A percentile compares a stretch with the other conserved stretches of the same genome.
Conservation (phyloP, 2,797 vertebrate genomes). For the Staurois parvus region DNA sequence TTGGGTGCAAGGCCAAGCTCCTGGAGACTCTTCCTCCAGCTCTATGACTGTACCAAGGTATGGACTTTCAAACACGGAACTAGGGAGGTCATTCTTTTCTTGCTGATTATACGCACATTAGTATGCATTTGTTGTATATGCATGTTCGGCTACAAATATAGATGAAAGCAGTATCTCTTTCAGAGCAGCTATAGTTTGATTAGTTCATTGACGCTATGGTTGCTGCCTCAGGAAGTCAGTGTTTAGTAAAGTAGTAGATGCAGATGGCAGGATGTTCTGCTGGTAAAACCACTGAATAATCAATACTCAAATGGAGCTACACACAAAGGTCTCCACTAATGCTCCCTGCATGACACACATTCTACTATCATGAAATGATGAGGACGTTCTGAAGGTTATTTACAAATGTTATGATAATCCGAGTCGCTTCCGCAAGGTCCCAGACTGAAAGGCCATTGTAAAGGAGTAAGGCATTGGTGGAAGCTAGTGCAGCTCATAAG, state of each 20-base stretch:
- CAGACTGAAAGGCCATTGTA: not conserved
- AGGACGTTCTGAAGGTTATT: constrained; percentile 54
- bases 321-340: constrained; percentile 51
- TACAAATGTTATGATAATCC: constrained; percentile 37
- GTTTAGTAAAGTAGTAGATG: constrained; percentile 36
- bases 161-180: not conserved
- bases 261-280: constrained; percentile 55
- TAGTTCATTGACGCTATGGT: constrained; percentile 45
- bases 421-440: not conserved
- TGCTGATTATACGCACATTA: not conserved
- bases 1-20: too few relatives aligned
- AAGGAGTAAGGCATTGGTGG: not conserved
- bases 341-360: constrained; percentile 45
- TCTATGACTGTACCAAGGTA: too few relatives aligned
- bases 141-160: not conserved
- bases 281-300: constrained; percentile 59
- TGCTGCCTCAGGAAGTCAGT: constrained; percentile 42
- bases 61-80: too few relatives aligned
- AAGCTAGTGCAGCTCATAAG: not conserved
- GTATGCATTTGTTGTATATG: not conserved
- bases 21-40: too few relatives aligned
- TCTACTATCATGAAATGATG: constrained; percentile 38
- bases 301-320: constrained; percentile 57
- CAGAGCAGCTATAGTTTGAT: constrained; percentile 9
- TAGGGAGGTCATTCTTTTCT: too few relatives aligned